Percentiles rank a stretch among this genome's conserved stretches.
Conservation (phyloP, 1,140 invertebrate species). For the Melipona quadrifasciata region DNA sequence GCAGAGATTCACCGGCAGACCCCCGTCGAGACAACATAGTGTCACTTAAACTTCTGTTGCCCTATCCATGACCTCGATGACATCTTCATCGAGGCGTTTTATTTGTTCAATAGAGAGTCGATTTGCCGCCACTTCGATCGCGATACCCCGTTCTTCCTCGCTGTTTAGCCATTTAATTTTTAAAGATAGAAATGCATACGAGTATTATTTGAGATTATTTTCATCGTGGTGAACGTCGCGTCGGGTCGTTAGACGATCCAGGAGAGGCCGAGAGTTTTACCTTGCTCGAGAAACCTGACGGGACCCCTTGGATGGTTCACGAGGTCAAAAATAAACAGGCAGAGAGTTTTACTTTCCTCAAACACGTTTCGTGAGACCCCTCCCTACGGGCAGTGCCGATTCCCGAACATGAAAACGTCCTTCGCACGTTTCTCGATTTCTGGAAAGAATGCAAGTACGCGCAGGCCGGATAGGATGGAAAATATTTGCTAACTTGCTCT, state of each 20-base stretch:
- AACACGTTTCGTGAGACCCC: slow-evolving; percentile 45
- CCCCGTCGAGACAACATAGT: slow-evolving; percentile 60
- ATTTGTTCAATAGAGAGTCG: background rate
- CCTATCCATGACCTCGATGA: slow-evolving; percentile 41
- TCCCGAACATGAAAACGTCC: slow-evolving; percentile 36
- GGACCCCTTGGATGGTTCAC: slow-evolving; percentile 49
- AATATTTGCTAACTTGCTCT: slow-evolving; percentile 64
- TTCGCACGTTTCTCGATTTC: slow-evolving; percentile 57
- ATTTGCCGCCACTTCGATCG: background rate
- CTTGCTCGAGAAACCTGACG: slow-evolving; percentile 42
- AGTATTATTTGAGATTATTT: background rate
- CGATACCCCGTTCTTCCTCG: background rate
- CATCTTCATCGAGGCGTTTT: slow-evolving; percentile 39
- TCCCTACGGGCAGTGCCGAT: background rate
- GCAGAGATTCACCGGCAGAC: slow-evolving; percentile 58
- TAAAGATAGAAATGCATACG: background rate
- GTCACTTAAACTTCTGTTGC: slow-evolving; percentile 60
- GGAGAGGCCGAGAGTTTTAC: slow-evolving; percentile 32
- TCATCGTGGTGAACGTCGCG: background rate
- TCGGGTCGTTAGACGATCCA: background rate
- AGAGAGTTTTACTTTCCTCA: slow-evolving; percentile 51
- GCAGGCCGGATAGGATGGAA: slow-evolving; percentile 36
- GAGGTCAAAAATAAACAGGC: slow-evolving; percentile 73
- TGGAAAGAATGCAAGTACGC: slow-evolving; percentile 38
- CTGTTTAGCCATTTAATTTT: background rate